Conservation (phyloP, 2,113 vertebrate genomes). For the Synodontis membranacea region DNA sequence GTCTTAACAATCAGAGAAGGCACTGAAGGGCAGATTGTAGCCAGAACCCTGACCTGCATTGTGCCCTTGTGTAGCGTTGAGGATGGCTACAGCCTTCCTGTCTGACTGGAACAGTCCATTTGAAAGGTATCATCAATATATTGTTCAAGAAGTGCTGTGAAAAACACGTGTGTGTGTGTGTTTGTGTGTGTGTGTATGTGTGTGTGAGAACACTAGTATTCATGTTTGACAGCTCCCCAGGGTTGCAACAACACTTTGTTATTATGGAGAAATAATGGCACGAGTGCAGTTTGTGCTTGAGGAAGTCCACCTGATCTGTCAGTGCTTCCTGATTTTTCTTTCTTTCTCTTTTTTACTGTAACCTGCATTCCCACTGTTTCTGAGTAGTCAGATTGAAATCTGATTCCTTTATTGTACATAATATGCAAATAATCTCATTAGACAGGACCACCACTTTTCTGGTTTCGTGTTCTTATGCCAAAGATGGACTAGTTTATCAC, state of each 20-base stretch:
- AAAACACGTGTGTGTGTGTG: conserved; percentile 9
- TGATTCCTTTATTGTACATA: neutral
- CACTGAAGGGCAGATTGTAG: neutral
- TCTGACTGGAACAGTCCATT: conserved; percentile 5
- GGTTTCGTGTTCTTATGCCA: neutral
- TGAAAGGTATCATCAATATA: conserved; percentile 11
- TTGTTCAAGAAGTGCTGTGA: neutral
- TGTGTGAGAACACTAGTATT: neutral
- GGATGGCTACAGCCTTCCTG: neutral
- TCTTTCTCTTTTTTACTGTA: neutral
- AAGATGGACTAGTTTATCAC: neutral
- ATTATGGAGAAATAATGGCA: conserved; percentile 5
- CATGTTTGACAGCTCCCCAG: conserved; percentile 15
- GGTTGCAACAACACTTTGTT: conserved; percentile 13
- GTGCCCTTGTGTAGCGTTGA: conserved; percentile 14
- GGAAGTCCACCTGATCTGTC: neutral
- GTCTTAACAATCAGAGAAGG: neutral
- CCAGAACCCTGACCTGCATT: conserved; percentile 33
- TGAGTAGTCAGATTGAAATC: neutral
- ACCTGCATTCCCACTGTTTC: neutral
- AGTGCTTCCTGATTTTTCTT: neutral
- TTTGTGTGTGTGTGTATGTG: conserved; percentile 14
- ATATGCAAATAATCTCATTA: neutral
- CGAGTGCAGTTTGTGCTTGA: conserved; percentile 7
- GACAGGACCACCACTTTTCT: neutral